Conservation (phyloP, 2,797 vertebrate species). For the Amniataba percoides region DNA sequence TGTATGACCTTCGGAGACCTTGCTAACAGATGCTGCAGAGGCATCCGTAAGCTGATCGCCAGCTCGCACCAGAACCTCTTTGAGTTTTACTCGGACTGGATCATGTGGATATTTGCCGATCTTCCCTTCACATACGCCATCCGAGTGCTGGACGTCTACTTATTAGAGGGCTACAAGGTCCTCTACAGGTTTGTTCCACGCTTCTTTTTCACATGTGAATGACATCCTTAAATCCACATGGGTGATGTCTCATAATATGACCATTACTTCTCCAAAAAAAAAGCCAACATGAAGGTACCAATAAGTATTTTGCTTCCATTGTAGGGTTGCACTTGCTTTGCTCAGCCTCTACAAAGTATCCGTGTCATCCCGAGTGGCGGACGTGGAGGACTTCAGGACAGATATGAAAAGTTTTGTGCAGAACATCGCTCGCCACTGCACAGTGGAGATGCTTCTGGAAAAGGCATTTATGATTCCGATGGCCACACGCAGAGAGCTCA, state of each 20-base stretch:
- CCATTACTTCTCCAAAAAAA: not conserved
- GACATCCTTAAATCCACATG: not conserved
- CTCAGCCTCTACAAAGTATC: constrained; percentile 89
- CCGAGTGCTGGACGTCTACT: constrained; percentile 89
- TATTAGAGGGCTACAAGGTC: constrained; percentile 92
- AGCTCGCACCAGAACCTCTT: constrained; percentile 88
- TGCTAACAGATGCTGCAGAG: constrained; percentile 90
- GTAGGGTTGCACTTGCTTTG: constrained; percentile 88
- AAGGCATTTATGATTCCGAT: constrained; percentile 88
- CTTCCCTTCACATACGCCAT: constrained; percentile 90
- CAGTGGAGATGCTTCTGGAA: constrained; percentile 84
- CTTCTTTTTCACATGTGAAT: not conserved
- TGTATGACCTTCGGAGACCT: constrained; percentile 94
- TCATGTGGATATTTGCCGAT: constrained; percentile 91
- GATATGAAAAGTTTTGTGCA: constrained; percentile 89
- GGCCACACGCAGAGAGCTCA: constrained; percentile 89
- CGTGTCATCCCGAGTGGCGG: constrained; percentile 80
- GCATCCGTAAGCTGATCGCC: constrained; percentile 90
- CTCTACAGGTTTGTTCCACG: constrained; percentile 84
- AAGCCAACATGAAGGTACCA: not conserved
- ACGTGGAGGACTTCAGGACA: constrained; percentile 84
- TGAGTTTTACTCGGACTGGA: constrained; percentile 92
- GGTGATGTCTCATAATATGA: not conserved
- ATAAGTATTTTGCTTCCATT: constrained; percentile 30
- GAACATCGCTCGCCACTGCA: constrained; percentile 83